Percentiles rank a stretch among this genome's conserved stretches.
These are phyloP conservation scores for Myotis findleyi DNA, from an alignment of 2,797 vertebrate species.

Conservation along the genomic window DNA sequence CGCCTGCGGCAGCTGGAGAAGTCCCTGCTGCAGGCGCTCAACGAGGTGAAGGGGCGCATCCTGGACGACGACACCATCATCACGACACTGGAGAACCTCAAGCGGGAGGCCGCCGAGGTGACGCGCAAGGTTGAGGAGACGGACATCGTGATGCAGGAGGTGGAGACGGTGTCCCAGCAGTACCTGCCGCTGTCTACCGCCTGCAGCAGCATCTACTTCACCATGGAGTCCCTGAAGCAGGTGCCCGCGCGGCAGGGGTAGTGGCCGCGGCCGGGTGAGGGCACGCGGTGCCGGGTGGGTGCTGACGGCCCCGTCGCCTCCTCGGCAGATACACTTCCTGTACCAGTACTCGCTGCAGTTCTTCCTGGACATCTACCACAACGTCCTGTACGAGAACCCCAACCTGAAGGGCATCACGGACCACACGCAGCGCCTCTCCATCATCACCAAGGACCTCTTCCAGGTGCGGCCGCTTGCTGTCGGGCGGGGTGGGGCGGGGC, in stretches of 20 bases:
- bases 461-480: conserved; percentile 88
- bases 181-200: conserved; percentile 97
- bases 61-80: conserved; percentile 99
- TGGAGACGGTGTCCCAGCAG: conserved; percentile 98
- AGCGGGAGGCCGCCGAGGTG: conserved; percentile 98
- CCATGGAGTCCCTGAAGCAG: conserved; percentile 99
- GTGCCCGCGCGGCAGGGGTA: conserved; percentile 77
- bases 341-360: conserved; percentile 99
- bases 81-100: conserved; percentile 98
- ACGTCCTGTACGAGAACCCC: conserved; percentile 97
- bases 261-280: accelerated
- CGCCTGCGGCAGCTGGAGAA: conserved; percentile 98
- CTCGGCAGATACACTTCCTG: conserved; percentile 96
- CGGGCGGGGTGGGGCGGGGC: accelerated
- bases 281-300: accelerated
- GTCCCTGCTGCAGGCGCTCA: conserved; percentile 97
- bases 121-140: conserved; percentile 99
- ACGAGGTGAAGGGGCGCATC: conserved; percentile 99
- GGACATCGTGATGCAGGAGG: conserved; percentile 98
- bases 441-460: conserved; percentile 99
- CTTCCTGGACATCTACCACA: conserved; percentile 99
- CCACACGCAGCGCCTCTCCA: conserved; percentile 94
- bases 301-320: accelerated
- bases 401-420: conserved; percentile 95
- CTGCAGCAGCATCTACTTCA: conserved; percentile 99